Evolutionary conservation across 2,797 vertebrate species (phyloP), one percentile per base, ranked within the genome.

Genomic region (Rhyacichthys aspro): DNA sequence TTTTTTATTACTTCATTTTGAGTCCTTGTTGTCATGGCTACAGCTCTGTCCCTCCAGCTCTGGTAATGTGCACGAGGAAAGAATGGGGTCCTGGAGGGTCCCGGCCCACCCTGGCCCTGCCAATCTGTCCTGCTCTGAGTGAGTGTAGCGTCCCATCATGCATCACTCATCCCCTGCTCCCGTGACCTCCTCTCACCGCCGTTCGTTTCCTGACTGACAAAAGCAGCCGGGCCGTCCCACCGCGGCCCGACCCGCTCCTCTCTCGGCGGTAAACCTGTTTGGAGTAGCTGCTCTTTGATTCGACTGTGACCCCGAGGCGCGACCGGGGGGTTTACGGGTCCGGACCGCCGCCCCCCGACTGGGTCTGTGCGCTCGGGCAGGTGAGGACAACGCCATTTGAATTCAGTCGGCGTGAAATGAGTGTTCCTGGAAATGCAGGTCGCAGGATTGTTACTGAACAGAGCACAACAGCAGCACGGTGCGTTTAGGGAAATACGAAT

Each of bases 111-210:
- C 62, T 57, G 79, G 80, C 83, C 80, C 70, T 74, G 85, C 85
- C 87, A 84, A 85, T 87, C 85, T 83, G 82, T 86, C 84, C 85
- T 82, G 80, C 69, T 41, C 68, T 53, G n/a, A n/a, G 64, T 61
- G 65, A 59, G 64, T 63, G 64, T 64, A 28, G 23, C 23, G 7
- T 28, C 23, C 23, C 23, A 5, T 72, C 46, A 76, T 75, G 73
- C 86, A 87, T 87, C 85, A 78, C 80, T 85, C 85, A 82, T 87
- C 82, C 69, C 63, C 59, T 79, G 77, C 78, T 79, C 76, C 50
- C 9, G 15, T 61, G 55, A 80, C 83, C 79, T 83, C 79, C 73
- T 19, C 80, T 79, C 80, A 53, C 64, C 41, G 9, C 62, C 2
- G 14, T 70, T 42, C 38, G 62, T 69, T 75, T 59, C 18, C 79